phyloP scores from a whole-genome alignment of 2,113 vertebrate genomes.

The Condylura cristata region DNA sequence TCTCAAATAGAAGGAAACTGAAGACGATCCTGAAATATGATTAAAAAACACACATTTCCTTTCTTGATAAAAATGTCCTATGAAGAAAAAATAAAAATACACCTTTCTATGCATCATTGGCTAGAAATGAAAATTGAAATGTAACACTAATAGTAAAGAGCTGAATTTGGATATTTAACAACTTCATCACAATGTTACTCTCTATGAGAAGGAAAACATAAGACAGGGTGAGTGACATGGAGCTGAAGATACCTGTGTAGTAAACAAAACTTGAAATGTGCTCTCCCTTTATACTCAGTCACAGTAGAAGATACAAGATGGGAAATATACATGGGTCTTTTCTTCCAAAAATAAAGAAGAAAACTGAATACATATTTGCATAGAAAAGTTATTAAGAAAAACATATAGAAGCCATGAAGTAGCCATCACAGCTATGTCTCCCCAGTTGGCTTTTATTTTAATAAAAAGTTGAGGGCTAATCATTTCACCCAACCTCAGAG shows the following conservation, averaged over 20 bases:
- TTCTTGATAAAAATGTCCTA: neutral
- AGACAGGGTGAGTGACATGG: neutral
- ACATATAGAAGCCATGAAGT: neutral
- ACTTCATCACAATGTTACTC: neutral
- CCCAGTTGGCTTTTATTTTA: neutral
- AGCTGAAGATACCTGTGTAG: neutral
- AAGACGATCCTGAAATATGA: neutral
- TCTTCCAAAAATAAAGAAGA: neutral
- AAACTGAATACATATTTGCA: neutral
- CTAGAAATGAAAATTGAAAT: conserved; percentile 6
- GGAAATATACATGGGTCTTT: neutral
- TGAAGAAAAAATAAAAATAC: neutral
- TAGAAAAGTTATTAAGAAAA: conserved; percentile 25
- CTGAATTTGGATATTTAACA: neutral
- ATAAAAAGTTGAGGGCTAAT: conserved; percentile 49
- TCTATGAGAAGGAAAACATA: neutral
- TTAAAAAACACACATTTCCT: neutral
- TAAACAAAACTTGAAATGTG: neutral
- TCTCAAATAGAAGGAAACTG: neutral
- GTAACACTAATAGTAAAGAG: neutral
- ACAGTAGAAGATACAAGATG: neutral
- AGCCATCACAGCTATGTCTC: neutral
- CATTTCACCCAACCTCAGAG: neutral
- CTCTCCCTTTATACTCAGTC: neutral
- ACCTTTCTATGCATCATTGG: neutral